These are phyloP conservation scores for Centrocercus urophasianus DNA, from an alignment of 2,113 vertebrate species.

Conservation along the genomic window DNA sequence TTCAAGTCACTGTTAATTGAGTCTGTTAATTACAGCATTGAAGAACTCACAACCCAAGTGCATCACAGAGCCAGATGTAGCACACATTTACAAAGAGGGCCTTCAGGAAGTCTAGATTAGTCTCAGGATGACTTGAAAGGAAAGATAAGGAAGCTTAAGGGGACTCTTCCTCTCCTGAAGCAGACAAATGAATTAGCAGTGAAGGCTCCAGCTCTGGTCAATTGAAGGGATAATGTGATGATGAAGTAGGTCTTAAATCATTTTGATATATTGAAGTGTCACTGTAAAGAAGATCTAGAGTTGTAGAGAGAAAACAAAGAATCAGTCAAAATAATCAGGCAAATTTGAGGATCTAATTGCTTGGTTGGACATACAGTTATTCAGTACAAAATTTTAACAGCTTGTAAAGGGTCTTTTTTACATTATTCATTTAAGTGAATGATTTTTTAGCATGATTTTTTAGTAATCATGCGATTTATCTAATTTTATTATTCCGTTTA, in stretches of 20 bases:
- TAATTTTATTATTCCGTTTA: neutral
- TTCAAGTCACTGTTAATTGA: neutral
- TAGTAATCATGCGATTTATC: neutral
- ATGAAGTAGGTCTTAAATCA: constrained; percentile 61
- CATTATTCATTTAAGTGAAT: neutral
- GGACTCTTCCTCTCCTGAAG: constrained; percentile 28
- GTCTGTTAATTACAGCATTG: neutral
- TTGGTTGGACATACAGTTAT: accelerated
- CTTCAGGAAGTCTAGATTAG: constrained; percentile 20
- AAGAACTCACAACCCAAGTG: neutral
- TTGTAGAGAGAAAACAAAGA: constrained; percentile 25
- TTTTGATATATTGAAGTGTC: constrained; percentile 42
- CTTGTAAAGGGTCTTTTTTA: neutral
- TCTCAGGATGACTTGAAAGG: constrained; percentile 39
- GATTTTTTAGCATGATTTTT: neutral
- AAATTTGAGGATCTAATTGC: neutral
- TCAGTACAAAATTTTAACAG: neutral
- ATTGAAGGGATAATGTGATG: constrained; percentile 47
- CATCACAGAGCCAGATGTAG: neutral
- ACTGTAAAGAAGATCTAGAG: constrained; percentile 20
- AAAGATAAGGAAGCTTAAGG: constrained; percentile 66
- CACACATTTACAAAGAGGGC: neutral
- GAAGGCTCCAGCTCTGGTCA: constrained; percentile 60
- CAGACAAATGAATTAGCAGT: constrained; percentile 42
- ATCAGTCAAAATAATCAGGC: neutral